Evolutionary conservation across 1,140 invertebrate species (phyloP), one percentile per base, ranked within the genome.

Genomic region (Penaeus indicus): DNA sequence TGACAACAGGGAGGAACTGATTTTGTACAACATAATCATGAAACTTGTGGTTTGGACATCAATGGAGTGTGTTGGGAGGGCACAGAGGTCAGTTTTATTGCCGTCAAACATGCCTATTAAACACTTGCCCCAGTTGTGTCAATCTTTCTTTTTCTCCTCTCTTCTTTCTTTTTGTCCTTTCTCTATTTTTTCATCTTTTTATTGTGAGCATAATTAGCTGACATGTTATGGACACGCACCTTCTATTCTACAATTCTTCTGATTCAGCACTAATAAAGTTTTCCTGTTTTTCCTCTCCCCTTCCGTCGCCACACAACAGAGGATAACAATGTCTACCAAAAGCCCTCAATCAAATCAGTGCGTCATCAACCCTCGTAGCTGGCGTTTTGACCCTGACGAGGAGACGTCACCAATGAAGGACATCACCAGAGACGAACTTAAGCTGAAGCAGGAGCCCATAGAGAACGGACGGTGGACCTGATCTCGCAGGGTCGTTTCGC

Each of bases 341-440:
- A 81, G 90, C 90, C n/a, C 84, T 90, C 11, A 90, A 90, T 81
- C 84, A 86, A 61, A 90, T 90, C 80, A 90, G 69, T 38, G 81
- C 72, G 90, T 90, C 54, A 88, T 90, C 67, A 85, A 88, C 90
- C 60, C 80, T 90, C 19, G 90, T 90, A 18, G 84, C 87, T n/a
- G 90, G 87, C 18, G 82, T n/a, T n/a, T 90, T 5, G 90, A 90
- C 79, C 38, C 89, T 38, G 90, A 90, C n/a, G 90, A 90, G 38
- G 88, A 89, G 87, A 89, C 62, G 64, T 88, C 69, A 61, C 61
- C 22, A n/a, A 69, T 85, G 27, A 64, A 27, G 27, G 86, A 84
- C 27, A 38, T 63, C 13, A 82, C 25, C 1, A 85, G 60, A 7
- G 22, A 77, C 69, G 80, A 85, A 11, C 54, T 63, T 21, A 75